Percentiles rank a stretch among this genome's conserved stretches.
Evolutionary conservation across 2,888 invertebrate species (phyloP).

Genomic region (Macroteleia sp.): DNA sequence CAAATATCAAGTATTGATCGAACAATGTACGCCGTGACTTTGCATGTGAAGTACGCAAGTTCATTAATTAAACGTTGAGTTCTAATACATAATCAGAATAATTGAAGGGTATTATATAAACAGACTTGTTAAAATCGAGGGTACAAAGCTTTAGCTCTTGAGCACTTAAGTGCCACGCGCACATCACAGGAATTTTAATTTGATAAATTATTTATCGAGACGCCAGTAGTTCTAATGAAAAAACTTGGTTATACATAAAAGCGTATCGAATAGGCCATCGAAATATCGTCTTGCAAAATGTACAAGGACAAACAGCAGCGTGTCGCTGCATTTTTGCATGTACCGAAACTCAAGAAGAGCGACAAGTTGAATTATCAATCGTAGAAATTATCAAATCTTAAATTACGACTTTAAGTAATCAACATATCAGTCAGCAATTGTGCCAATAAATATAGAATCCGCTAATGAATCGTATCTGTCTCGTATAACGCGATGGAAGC

Average conservation of each 20-base stretch:
- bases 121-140: conserved; percentile 11
- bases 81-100: conserved; percentile 34
- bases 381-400: conserved; percentile 34
- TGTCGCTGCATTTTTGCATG: too few relatives aligned
- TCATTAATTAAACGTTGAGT: neutral
- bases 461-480: conserved; percentile 82
- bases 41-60: neutral
- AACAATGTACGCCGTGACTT: conserved; percentile 25
- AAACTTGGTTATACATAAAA: neutral
- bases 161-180: neutral
- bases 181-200: conserved; percentile 9
- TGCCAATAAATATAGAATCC: conserved; percentile 76
- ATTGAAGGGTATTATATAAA: conserved; percentile 20
- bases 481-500: conserved; percentile 74
- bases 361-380: conserved; percentile 12
- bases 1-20: conserved; percentile 32
- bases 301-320: too few relatives aligned
- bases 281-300: conserved; percentile 5
- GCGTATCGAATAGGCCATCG: neutral
- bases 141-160: neutral
- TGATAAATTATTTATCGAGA: conserved; percentile 5
- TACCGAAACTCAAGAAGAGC: too few relatives aligned
- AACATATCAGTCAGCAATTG: conserved; percentile 45
- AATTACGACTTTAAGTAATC: conserved; percentile 25
- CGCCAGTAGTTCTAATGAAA: neutral